phyloP scores from a whole-genome alignment of 1,140 invertebrate genomes.

The Lutraria rhynchaena region DNA sequence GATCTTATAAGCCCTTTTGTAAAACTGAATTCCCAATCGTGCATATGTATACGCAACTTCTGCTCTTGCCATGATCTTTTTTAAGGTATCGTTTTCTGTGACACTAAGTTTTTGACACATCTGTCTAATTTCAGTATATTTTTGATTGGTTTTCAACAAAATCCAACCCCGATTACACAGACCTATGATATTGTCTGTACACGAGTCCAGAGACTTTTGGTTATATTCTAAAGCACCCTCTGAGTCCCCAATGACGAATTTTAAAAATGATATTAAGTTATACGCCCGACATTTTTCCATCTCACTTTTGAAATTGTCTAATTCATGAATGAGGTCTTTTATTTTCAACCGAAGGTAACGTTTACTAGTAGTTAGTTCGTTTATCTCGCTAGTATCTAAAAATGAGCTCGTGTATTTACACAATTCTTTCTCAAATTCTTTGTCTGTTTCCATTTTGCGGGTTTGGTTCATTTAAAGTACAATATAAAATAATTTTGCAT shows the following conservation, averaged over 20 bases:
- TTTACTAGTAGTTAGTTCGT: background rate
- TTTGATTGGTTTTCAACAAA: background rate
- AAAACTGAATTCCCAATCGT: slow-evolving; percentile 14
- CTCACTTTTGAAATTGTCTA: background rate
- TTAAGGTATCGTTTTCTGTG: no score
- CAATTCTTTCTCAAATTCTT: slow-evolving; percentile 6
- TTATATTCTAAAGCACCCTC: slow-evolving; percentile 6
- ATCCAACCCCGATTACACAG: slow-evolving; percentile 12
- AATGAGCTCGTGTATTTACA: background rate
- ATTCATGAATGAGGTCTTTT: background rate
- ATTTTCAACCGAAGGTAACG: background rate
- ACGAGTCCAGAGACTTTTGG: background rate
- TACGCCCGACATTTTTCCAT: slow-evolving; percentile 22
- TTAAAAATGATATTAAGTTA: slow-evolving; percentile 25
- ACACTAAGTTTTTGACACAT: background rate
- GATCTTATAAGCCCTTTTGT: background rate
- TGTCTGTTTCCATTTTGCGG: slow-evolving; percentile 4
- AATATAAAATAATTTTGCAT: no score
- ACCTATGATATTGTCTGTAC: background rate
- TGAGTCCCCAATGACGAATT: background rate
- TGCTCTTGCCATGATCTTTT: slow-evolving; percentile 7
- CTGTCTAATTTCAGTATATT: background rate
- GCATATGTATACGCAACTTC: slow-evolving; percentile 23
- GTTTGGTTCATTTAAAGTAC: no score
- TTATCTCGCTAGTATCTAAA: background rate